Base-by-base conservation (phyloP, 1,140 invertebrate species). In the Lasaia peninsularis region DNA sequence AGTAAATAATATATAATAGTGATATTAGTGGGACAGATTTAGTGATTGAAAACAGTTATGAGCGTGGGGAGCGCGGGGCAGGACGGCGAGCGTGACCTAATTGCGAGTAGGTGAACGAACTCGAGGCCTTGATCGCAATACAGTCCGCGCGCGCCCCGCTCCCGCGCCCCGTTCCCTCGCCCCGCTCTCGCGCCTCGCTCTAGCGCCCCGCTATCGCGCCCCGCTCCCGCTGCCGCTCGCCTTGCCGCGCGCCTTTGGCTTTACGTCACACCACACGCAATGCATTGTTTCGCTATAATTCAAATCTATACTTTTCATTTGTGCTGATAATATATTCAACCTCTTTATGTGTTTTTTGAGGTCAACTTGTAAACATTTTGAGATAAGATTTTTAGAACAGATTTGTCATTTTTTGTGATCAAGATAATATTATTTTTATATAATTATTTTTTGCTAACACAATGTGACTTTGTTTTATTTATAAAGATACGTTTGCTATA, bases 61-160 rank as follows among this genome's bases (percentile, higher is more conserved):
- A 80, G 77, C 73, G 73, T 73, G 73, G 67, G 64, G 71, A 44
- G 71, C 60, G 72, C 63, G 70, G 71, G 67, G 70, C 70, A 67
- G 78, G 80, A 71, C 70, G 69, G 67, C 70, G 71, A 71, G 79
- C 75, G 81, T 85, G 82, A 86, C 82, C 82, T 69, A 85, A 80
- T 81, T 81, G 78, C 63, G 53, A 56, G 57, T 69, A 76, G 80
- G 81, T 80, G 78, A 83, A 88, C 82, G 85, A 86, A 79, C 82
- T 70, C 65, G 71, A 68, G 83, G 84, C 80, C 85, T 86, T 84
- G 84, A 84, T 86, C 83, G 84, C 81, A 83, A 86, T 87, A 79
- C 80, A 67, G 80, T 58, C 64, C 64, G 56, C 63, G 65, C 70
- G 55, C 62, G 44, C 54, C 40, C 54, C 60, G 24, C 59, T 5